phyloP scores from a whole-genome alignment of 2,888 invertebrate genomes.

The Dinocampus coccinellae region DNA sequence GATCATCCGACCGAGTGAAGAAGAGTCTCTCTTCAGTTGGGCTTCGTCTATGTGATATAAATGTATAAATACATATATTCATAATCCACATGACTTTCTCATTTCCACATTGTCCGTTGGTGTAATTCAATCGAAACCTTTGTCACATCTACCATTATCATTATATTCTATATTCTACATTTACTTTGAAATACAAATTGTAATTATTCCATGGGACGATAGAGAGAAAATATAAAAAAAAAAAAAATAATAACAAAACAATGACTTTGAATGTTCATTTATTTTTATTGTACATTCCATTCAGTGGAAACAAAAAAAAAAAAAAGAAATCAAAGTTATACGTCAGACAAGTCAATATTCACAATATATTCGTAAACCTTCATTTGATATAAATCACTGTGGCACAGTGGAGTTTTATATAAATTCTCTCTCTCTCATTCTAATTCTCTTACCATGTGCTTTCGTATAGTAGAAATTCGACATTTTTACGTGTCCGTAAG shows the following conservation, averaged over 20 bases:
- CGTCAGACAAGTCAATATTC: conserved; percentile 7
- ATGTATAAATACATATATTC: background rate
- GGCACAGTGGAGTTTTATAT: conserved; percentile 22
- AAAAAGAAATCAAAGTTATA: conserved; percentile 22
- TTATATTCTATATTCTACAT: background rate
- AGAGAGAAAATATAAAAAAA: background rate
- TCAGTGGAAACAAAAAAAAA: background rate
- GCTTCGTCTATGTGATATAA: background rate
- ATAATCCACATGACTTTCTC: background rate
- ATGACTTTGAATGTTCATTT: background rate
- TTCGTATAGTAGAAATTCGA: conserved; percentile 30
- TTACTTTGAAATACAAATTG: no score
- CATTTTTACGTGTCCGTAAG: conserved; percentile 59
- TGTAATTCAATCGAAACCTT: conserved; percentile 18
- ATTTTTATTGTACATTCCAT: background rate
- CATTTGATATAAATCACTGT: conserved; percentile 32
- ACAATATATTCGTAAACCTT: conserved; percentile 1
- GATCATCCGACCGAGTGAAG: conserved; percentile 44
- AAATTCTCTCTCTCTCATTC: no score
- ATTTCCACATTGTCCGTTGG: background rate
- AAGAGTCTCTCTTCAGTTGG: conserved; percentile 16
- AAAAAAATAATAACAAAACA: background rate
- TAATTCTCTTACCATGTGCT: conserved; percentile 13
- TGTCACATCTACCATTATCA: background rate
- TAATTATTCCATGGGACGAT: no score